A percentile compares a stretch with the other conserved stretches of the same genome.
phyloP scores from a whole-genome alignment of 2,888 invertebrate genomes.

The Digitonthophagus gazella region DNA sequence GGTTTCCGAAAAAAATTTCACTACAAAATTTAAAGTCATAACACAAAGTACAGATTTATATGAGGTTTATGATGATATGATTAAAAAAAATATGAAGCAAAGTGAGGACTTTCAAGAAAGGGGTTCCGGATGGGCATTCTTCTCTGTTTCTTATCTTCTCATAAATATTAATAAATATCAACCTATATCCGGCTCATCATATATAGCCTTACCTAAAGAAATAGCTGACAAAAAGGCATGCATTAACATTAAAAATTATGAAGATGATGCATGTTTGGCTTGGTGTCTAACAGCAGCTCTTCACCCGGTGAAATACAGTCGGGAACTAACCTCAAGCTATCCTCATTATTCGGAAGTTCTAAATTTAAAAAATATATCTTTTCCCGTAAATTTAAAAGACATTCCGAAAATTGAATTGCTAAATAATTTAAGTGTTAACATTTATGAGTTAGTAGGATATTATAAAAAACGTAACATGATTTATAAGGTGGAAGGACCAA shows the following conservation, averaged over 20 bases:
- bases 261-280: not conserved
- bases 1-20: not conserved
- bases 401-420: too few relatives aligned
- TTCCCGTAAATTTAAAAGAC: too few relatives aligned
- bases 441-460: not conserved
- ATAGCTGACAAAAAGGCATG: not conserved
- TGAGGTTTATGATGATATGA: not conserved
- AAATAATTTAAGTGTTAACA: too few relatives aligned
- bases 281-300: not conserved
- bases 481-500: not conserved
- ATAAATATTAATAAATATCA: constrained; percentile 32
- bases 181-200: not conserved
- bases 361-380: too few relatives aligned
- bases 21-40: not conserved
- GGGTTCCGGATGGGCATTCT: constrained; percentile 31
- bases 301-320: not conserved
- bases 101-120: not conserved
- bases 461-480: not conserved
- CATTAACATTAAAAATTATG: not conserved
- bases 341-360: too few relatives aligned
- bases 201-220: not conserved
- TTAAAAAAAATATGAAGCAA: not conserved
- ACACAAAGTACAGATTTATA: not conserved
- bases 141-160: constrained; percentile 24
- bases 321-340: not conserved